These are phyloP conservation scores for Pangasius sanitwongsei DNA, from an alignment of 2,797 vertebrate genomes.

Conservation along the genomic window DNA sequence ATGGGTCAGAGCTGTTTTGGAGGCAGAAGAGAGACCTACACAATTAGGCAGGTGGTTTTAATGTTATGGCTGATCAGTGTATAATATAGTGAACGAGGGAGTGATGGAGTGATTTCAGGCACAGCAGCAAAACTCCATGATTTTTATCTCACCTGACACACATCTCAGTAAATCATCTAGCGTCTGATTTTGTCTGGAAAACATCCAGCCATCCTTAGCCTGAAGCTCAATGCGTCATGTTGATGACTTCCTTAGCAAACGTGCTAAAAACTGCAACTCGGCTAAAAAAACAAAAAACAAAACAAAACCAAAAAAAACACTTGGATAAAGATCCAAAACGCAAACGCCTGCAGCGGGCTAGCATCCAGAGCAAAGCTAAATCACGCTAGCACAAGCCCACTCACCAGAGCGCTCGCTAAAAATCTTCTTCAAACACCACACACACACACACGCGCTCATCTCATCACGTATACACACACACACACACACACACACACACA, in stretches of 20 bases:
- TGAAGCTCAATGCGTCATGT: neutral
- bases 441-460: neutral
- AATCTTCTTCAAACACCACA: constrained; percentile 31
- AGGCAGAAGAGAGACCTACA: too few species aligned
- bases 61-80: too few species aligned
- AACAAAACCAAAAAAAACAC: neutral
- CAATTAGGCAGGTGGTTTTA: too few species aligned
- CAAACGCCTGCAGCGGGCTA: constrained; percentile 29
- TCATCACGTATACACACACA: neutral
- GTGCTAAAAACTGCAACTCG: constrained; percentile 21
- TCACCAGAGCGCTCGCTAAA: constrained; percentile 33
- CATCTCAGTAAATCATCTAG: neutral
- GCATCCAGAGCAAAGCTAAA: constrained; percentile 21
- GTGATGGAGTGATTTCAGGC: neutral
- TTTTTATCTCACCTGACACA: neutral
- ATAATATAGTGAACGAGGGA: neutral
- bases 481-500: constrained; percentile 5
- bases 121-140: neutral
- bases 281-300: constrained; percentile 7
- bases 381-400: constrained; percentile 12
- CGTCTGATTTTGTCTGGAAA: neutral
- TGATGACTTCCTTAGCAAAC: constrained; percentile 13
- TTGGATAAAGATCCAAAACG: constrained; percentile 11
- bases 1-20: too few species aligned
- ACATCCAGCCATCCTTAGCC: neutral